Base-by-base conservation (phyloP, 2,113 vertebrate species). In the Phoenicopterus ruber region DNA sequence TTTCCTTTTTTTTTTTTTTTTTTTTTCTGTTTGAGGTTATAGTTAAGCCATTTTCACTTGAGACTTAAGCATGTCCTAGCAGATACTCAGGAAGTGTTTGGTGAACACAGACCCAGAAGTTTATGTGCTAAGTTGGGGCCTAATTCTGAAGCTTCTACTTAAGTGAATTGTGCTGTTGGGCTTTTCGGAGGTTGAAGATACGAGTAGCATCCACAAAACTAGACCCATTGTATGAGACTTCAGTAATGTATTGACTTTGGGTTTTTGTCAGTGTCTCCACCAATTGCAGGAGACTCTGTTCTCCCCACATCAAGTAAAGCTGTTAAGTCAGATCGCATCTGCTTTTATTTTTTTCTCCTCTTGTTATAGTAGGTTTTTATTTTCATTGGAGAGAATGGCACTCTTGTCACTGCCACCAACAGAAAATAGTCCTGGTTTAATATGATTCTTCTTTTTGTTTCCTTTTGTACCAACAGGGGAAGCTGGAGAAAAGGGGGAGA, bases 401-500 rank as follows among this genome's bases (percentile, higher is more conserved):
- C 24, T 61, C 15, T 86, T 94, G 36, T 85, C 36, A 69, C 9
- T 36, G 21, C 25, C 47, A 36, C 38, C 61, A 72, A 54, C 11
- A 62, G n/a, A 65, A 65, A 28, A 9, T n/a, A 57, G 58, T 59
- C 21, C 22, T 25, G 17, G 26, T 93, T 97, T 81, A 96, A 63
- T 77, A 31, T 4, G 10, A 44, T 58, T 79, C 13, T 26, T 86
- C 17, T 72, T 90, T 96, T 91, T 84, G 6, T 79, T 93, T 86
- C 46, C 29, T 57, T 79, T 94, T 93, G 19, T 67, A 59, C 83
- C 87, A 72, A 82, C 96, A 99, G 99, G 99, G 50, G 99, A 99
- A 52, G 83, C 98, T 32, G 99, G 99, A 87, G 98, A 99, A 86
- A 99, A 99, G 93, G 99, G 99, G 50, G 98, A 98, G 86, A 99